Evolutionary conservation across 2,113 vertebrate species (phyloP), one percentile per base, ranked within the genome.

Genomic region (Callocephalon fimbriatum): DNA sequence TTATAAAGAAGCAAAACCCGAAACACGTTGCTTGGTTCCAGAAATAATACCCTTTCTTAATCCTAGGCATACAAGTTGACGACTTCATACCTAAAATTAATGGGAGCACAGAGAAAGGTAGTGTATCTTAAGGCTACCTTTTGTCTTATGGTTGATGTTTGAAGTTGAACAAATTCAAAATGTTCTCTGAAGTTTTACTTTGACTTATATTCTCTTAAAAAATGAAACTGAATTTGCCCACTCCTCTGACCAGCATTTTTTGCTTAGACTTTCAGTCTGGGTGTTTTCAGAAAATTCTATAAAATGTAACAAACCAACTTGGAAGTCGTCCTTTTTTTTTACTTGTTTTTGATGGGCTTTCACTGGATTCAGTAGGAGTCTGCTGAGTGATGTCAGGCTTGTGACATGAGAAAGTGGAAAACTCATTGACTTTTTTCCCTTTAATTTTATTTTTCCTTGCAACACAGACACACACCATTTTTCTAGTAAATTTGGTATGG

Each of bases 11-110:
- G 66, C 12, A 32, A 92, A 91, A 73, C 47, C 53, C 87, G 29
- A 62, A 91, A 12, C 23, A 32, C 54, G 71, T 97, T 97, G 72
- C 65, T 97, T 97, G 89, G 26, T 97, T 97, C 50, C 93, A 96
- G 92, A 97, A 98, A 98, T 98, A 98, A 98, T 97, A 92, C 68
- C 93, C 84, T 98, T 97, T 98, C 98, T 98, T 98, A 98, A 98
- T 98, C 98, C 96, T 98, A 99, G 98, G 98, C 97, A 97, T 98
- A 98, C 98, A 98, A 98, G 98, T 98, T 96, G 98, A 98, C 27
- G 98, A 98, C 98, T 98, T 98, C 98, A 98, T 98, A 97, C 98
- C 98, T 98, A 98, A 98, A 98, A 98, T 99, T 98, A 98, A 99
- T 98, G 98, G 98, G 94, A 98, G 97, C 97, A 97, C 98, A 98